phyloP scores from a whole-genome alignment of 1,140 invertebrate species.

The Pseudomyrmex gracilis region DNA sequence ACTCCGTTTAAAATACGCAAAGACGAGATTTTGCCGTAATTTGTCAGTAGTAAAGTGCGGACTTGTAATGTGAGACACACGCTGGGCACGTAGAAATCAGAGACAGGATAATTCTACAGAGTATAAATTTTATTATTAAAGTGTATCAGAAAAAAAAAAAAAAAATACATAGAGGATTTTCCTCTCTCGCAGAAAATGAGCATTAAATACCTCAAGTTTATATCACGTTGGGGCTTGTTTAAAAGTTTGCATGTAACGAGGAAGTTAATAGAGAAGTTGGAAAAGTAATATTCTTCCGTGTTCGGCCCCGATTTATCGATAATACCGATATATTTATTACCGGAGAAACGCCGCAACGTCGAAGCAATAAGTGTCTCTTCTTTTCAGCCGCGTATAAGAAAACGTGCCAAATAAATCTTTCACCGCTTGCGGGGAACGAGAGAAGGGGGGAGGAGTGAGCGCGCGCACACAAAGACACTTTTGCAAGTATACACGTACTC shows the following conservation, averaged over 20 bases:
- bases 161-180: background rate
- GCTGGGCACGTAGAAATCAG: too few species aligned
- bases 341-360: slow-evolving; percentile 9
- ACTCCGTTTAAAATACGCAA: background rate
- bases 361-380: slow-evolving; percentile 29
- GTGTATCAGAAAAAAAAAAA: background rate
- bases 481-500: slow-evolving; percentile 13
- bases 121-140: background rate
- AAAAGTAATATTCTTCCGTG: slow-evolving; percentile 1
- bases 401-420: slow-evolving; percentile 47
- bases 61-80: background rate
- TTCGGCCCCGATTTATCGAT: slow-evolving; percentile 12
- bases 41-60: background rate
- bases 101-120: too few species aligned
- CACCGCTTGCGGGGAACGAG: background rate
- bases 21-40: background rate
- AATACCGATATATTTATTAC: slow-evolving; percentile 42
- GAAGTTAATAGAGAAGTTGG: slow-evolving; percentile 2
- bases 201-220: background rate
- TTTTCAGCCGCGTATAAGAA: background rate
- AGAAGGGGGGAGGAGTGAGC: too few species aligned
- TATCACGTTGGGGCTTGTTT: background rate
- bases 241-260: slow-evolving; percentile 1
- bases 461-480: background rate
- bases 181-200: background rate